Conservation (phyloP, 1,140 invertebrate species). For the Metopolophium dirhodum region DNA sequence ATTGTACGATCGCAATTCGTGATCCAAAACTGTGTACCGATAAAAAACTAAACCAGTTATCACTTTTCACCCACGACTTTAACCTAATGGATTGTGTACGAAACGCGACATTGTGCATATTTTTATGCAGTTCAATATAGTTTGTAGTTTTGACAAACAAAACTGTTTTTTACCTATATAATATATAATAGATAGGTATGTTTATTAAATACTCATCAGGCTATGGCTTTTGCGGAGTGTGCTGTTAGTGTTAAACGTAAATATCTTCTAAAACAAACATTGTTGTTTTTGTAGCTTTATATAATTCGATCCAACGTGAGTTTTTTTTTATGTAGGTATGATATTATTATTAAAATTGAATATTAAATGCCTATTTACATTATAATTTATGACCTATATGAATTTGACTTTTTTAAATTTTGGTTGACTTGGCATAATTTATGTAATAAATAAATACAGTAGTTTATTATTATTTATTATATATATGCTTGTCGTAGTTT, state of each 20-base stretch:
- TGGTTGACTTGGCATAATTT: too few relatives aligned
- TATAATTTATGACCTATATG: background rate
- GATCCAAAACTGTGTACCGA: background rate
- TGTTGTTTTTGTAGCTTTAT: background rate
- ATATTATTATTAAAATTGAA: background rate
- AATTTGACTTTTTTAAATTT: background rate
- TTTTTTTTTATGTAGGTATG: background rate
- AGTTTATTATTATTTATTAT: too few relatives aligned
- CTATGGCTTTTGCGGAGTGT: background rate
- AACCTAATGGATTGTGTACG: background rate
- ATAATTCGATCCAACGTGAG: background rate
- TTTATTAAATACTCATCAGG: background rate
- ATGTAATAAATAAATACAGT: too few relatives aligned
- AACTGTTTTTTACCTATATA: too few relatives aligned
- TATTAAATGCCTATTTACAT: background rate
- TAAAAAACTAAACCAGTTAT: background rate
- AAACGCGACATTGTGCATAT: background rate
- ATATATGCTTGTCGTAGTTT: background rate
- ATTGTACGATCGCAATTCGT: background rate
- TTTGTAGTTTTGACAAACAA: background rate
- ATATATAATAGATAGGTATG: too few relatives aligned
- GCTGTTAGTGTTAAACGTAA: background rate
- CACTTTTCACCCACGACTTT: background rate
- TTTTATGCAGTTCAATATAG: background rate
- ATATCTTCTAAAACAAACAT: background rate